Base-by-base conservation (phyloP, 1,140 invertebrate genomes). In the Prorops nasuta region DNA sequence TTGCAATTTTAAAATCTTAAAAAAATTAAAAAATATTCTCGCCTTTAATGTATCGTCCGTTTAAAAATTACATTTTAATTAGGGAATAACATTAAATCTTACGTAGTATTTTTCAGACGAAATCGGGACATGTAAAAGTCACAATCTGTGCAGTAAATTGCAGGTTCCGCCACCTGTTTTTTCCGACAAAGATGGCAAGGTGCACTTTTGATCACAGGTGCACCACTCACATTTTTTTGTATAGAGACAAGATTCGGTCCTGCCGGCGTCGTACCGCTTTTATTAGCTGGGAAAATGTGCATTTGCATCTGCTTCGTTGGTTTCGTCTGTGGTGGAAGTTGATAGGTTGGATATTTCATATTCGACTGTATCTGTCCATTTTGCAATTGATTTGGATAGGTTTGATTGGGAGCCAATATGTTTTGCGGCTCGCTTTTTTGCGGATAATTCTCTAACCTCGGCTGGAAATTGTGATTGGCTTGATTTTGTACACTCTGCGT, bases 51-150 rank as follows among this genome's bases (percentile, higher is more conserved):
- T n/a, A n/a, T n/a, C n/a, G n/a, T n/a, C n/a, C n/a, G n/a, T n/a
- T n/a, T n/a, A n/a, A n/a, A n/a, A n/a, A n/a, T n/a, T n/a, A n/a
- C n/a, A n/a, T n/a, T n/a, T n/a, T n/a, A n/a, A n/a, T n/a, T n/a
- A n/a, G n/a, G n/a, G n/a, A n/a, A n/a, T n/a, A n/a, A n/a, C n/a
- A n/a, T n/a, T 37, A 17, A 4, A 14, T 37, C 4, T 15, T 17
- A 15, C 14, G 17, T 7, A n/a, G n/a, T 15, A 36, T 70, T 79
- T 58, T 79, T 82, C 7, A 84, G 85, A 60, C 86, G 85, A 66
- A 92, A 92, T 59, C 89, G 82, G 21, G 91, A 91, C 88, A 95
- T 89, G 64, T 95, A 95, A 79, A 89, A 93, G 65, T 93, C 89
- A 74, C 92, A 95, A 69, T 94, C 91, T 12, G 85, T 80, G 74